A percentile compares a stretch with the other conserved stretches of the same genome.
phyloP scores from a whole-genome alignment of 2,888 invertebrate genomes.

The Odontothrips loti region DNA sequence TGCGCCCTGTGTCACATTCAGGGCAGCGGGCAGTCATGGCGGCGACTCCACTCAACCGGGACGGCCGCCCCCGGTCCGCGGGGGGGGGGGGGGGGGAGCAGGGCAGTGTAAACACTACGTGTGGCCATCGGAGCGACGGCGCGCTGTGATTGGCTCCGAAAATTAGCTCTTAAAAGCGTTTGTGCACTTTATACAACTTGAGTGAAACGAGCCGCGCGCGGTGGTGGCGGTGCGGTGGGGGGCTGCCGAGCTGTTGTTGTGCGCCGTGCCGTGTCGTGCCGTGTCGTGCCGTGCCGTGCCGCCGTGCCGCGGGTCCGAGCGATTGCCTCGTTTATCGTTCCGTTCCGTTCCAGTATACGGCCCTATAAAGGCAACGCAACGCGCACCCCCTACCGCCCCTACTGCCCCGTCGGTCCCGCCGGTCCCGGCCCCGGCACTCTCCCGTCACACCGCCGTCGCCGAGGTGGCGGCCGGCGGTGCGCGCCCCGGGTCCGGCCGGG shows the following conservation, averaged over 20 bases:
- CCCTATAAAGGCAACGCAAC: slow-evolving; percentile 9
- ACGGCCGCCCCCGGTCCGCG: neutral
- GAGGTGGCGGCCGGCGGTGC: no score
- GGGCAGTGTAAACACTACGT: neutral
- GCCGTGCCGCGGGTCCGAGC: neutral
- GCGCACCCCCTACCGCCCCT: neutral
- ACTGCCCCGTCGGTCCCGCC: no score
- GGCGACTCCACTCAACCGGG: neutral
- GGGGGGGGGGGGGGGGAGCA: neutral
- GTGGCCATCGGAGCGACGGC: slow-evolving; percentile 2
- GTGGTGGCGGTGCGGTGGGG: neutral
- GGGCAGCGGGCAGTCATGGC: no score
- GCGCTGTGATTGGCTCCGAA: neutral
- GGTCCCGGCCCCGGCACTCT: no score
- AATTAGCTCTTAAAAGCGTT: neutral
- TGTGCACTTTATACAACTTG: slow-evolving; percentile 19
- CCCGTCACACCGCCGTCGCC: no score
- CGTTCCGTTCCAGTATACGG: slow-evolving; percentile 10
- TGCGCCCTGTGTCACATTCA: neutral
- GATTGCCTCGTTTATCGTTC: slow-evolving; percentile 19
- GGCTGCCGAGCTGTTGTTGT: neutral
- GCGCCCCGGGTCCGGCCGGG: no score
- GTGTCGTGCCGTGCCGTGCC: neutral
- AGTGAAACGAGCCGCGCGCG: slow-evolving; percentile 5
- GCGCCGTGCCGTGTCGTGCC: neutral